These are phyloP conservation scores for Pollenia angustigena DNA, from an alignment of 2,888 invertebrate species.

Conservation along the genomic window DNA sequence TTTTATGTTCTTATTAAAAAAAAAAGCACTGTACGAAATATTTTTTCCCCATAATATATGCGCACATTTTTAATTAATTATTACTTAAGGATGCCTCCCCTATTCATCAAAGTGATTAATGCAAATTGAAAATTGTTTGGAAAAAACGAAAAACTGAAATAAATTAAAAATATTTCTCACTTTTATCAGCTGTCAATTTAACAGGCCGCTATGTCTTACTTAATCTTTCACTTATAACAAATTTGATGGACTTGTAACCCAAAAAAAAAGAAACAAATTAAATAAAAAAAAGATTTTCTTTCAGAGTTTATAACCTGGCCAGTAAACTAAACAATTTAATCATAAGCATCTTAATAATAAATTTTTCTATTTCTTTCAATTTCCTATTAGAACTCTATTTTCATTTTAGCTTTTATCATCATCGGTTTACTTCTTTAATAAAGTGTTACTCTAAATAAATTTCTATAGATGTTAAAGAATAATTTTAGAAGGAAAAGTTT, in stretches of 20 bases:
- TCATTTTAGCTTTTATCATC: slow-evolving; percentile 1
- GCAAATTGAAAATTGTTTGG: neutral
- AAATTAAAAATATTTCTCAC: slow-evolving; percentile 32
- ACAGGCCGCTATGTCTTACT: neutral
- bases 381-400: neutral
- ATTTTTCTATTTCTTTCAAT: neutral
- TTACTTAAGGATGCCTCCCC: too few relatives aligned
- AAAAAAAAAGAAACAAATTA: slow-evolving; percentile 18
- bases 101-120: neutral
- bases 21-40: too few relatives aligned
- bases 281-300: neutral
- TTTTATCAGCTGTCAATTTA: slow-evolving; percentile 33
- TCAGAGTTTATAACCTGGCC: slow-evolving; percentile 13
- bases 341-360: slow-evolving; percentile 10
- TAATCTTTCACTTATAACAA: slow-evolving; percentile 10
- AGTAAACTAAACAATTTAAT: slow-evolving; percentile 19
- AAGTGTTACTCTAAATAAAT: neutral
- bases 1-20: too few relatives aligned
- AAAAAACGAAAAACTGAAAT: neutral
- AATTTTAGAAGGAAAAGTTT: too few relatives aligned
- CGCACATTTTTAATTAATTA: too few relatives aligned
- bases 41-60: too few relatives aligned
- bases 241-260: slow-evolving; percentile 36
- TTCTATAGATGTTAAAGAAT: too few relatives aligned
- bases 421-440: neutral